Evolutionary conservation across 2,888 invertebrate species (phyloP).

Genomic region (Phyto melanocephala): DNA sequence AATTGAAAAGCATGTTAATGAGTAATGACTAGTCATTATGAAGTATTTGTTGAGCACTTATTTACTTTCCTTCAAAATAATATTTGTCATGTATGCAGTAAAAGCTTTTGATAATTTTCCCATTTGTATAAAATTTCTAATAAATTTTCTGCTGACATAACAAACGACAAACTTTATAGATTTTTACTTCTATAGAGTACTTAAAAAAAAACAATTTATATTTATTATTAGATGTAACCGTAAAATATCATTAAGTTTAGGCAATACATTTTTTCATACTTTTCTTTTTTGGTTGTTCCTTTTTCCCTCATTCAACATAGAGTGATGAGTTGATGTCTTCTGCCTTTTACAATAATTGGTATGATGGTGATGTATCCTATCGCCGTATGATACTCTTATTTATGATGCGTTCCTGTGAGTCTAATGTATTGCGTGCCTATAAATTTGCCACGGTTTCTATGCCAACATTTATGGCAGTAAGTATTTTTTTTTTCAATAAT

Average conservation of each 20-base stretch:
- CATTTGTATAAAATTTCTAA: too few species aligned
- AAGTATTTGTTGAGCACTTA: too few species aligned
- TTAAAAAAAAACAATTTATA: not conserved
- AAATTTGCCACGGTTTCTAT: conserved; percentile 73
- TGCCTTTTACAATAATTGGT: conserved; percentile 75
- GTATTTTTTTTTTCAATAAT: conserved; percentile 39
- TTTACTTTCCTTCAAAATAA: too few species aligned
- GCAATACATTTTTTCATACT: not conserved
- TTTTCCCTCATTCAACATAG: conserved; percentile 55
- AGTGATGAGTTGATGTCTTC: conserved; percentile 70
- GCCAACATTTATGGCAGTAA: conserved; percentile 73
- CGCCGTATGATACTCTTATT: conserved; percentile 72
- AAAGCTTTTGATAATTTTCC: too few species aligned
- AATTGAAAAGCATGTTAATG: too few species aligned
- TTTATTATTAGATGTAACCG: not conserved
- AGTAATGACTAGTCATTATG: too few species aligned
- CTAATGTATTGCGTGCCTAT: conserved; percentile 69
- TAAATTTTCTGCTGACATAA: too few species aligned
- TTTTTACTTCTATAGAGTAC: not conserved
- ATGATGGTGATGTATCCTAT: conserved; percentile 72
- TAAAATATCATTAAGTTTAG: conserved; percentile 35
- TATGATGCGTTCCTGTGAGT: conserved; percentile 70
- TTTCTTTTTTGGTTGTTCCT: not conserved
- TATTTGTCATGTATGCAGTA: too few species aligned
- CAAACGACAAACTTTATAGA: too few species aligned